Evolutionary conservation across 1,140 invertebrate species (phyloP).

Genomic region (Goniozus legneri): DNA sequence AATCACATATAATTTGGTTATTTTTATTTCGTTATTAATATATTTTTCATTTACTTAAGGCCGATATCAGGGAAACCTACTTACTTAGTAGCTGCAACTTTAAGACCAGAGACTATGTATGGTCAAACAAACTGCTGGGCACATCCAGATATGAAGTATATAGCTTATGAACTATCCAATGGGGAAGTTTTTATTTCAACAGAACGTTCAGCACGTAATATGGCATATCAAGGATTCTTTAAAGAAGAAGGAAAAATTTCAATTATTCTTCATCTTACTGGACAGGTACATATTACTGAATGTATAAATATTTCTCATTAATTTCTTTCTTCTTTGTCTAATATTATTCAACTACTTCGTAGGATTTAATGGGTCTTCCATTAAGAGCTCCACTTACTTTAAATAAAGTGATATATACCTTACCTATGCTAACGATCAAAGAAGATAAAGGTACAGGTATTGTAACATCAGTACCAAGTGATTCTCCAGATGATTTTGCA

Average conservation of each 20-base stretch:
- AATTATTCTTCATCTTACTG: constrained; percentile 68
- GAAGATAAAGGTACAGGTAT: constrained; percentile 97
- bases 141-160: constrained; percentile 90
- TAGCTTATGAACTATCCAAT: constrained; percentile 73
- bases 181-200: constrained; percentile 84
- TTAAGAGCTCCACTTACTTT: constrained; percentile 80
- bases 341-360: constrained; percentile 16
- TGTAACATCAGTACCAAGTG: constrained; percentile 97
- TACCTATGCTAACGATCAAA: constrained; percentile 98
- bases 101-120: constrained; percentile 99
- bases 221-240: constrained; percentile 94
- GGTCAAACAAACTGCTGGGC: constrained; percentile 99
- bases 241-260: constrained; percentile 74
- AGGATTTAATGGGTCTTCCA: constrained; percentile 75
- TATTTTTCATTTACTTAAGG: constrained; percentile 45
- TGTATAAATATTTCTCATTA: not conserved
- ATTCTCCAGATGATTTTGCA: constrained; percentile 98
- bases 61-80: constrained; percentile 60
- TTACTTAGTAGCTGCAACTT: constrained; percentile 93
- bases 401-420: constrained; percentile 82
- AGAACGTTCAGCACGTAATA: constrained; percentile 83
- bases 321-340: constrained; percentile 5
- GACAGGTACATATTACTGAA: constrained; percentile 61
- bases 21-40: not conserved
- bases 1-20: not conserved